phyloP scores from a whole-genome alignment of 2,888 invertebrate species.

The Eilema depressum region DNA sequence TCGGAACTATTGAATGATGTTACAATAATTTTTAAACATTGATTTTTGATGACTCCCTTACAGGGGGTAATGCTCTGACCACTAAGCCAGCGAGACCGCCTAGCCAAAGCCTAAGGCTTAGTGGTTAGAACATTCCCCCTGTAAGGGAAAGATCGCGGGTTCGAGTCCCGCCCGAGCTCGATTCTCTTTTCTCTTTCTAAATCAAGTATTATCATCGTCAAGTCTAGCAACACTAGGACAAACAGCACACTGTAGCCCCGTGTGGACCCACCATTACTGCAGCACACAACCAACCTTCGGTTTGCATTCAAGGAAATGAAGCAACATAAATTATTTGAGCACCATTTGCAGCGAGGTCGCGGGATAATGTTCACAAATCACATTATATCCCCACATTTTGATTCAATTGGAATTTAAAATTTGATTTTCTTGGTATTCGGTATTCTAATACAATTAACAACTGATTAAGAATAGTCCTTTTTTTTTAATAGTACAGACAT shows the following conservation, averaged over 20 bases:
- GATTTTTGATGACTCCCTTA: no score
- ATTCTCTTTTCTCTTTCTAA: no score
- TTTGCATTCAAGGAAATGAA: conserved; percentile 49
- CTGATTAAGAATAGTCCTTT: no score
- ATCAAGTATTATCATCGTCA: background rate
- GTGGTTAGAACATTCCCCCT: no score
- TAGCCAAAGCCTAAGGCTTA: no score
- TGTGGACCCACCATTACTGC: conserved; percentile 19
- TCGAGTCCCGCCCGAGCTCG: no score
- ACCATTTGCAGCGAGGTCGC: conserved; percentile 41
- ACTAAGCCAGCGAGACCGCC: no score
- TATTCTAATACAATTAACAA: background rate
- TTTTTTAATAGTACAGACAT: no score
- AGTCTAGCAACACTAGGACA: background rate
- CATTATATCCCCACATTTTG: conserved; percentile 33
- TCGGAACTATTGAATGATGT: no score
- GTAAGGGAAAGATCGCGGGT: no score
- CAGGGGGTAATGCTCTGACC: no score
- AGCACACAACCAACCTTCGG: conserved; percentile 27
- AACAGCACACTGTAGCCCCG: conserved; percentile 20
- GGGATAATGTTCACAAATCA: conserved; percentile 33
- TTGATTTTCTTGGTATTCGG: conserved; percentile 4
- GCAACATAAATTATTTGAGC: conserved; percentile 44
- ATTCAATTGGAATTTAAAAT: conserved; percentile 22
- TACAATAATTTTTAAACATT: no score